Percentiles rank a stretch among this genome's conserved stretches.
Evolutionary conservation across 2,113 vertebrate genomes (phyloP).

Genomic region (Pterophyllum scalare): DNA sequence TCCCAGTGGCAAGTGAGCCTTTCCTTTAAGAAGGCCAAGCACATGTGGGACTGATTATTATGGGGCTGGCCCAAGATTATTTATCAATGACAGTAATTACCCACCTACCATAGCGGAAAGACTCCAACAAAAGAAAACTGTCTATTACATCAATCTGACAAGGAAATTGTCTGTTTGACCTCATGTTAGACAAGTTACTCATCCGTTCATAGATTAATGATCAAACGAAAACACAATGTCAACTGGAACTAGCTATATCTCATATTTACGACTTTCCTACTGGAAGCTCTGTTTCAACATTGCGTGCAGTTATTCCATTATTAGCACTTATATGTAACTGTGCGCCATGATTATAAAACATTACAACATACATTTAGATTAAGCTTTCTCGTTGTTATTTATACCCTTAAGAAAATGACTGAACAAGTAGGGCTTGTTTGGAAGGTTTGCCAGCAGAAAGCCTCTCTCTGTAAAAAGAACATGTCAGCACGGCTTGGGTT

Average conservation of each 20-base stretch:
- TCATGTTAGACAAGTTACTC: constrained; percentile 62
- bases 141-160: constrained; percentile 67
- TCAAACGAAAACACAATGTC: constrained; percentile 53
- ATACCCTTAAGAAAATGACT: not conserved
- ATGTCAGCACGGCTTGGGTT: not conserved
- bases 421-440: not conserved
- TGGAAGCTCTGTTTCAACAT: not conserved
- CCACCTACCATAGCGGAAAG: constrained; percentile 72
- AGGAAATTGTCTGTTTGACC: constrained; percentile 72
- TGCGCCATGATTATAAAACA: not conserved
- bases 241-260: constrained; percentile 21
- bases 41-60: constrained; percentile 84
- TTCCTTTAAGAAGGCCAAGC: constrained; percentile 68
- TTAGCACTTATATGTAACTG: not conserved
- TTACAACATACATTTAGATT: not conserved
- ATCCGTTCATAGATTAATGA: constrained; percentile 57
- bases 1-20: constrained; percentile 73
- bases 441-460: not conserved
- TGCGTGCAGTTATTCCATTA: not conserved
- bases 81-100: constrained; percentile 84
- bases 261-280: constrained; percentile 15
- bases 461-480: not conserved
- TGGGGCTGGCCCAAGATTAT: constrained; percentile 72
- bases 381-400: not conserved
- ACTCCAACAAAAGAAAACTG: constrained; percentile 54